Evolutionary conservation across 1,140 invertebrate genomes (phyloP).

Genomic region (Metopolophium dirhodum): DNA sequence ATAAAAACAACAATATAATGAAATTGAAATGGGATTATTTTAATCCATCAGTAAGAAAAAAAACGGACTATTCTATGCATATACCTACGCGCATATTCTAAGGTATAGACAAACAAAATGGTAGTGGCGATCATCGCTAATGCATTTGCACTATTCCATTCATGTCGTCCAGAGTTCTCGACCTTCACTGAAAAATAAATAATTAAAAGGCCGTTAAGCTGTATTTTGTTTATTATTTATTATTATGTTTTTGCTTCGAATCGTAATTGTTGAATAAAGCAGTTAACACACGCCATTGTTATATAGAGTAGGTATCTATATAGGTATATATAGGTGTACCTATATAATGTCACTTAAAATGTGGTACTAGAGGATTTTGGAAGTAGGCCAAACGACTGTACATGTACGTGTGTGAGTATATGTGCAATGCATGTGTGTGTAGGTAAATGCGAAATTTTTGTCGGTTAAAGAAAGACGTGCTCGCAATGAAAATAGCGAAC

Average conservation of each 20-base stretch:
- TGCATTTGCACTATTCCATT: conserved; percentile 6
- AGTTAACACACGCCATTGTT: not conserved
- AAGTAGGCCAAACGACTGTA: conserved; percentile 42
- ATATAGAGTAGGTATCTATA: not conserved
- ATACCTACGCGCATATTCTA: not conserved
- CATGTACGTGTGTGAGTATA: not conserved
- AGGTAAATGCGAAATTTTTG: conserved; percentile 43
- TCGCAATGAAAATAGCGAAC: conserved; percentile 48
- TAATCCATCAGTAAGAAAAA: not conserved
- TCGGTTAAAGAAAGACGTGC: conserved; percentile 22
- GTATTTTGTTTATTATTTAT: not conserved
- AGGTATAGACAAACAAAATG: not conserved
- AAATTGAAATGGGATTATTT: conserved; percentile 24
- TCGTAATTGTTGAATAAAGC: not conserved
- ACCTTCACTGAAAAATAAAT: conserved; percentile 10
- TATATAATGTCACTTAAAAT: conserved; percentile 25
- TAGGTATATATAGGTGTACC: too few relatives aligned
- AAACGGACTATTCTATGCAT: not conserved
- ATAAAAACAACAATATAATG: conserved; percentile 40
- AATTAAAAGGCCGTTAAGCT: not conserved
- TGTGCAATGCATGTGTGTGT: not conserved
- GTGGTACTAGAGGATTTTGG: not conserved
- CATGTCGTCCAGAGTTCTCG: not conserved
- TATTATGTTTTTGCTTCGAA: not conserved
- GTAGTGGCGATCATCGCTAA: not conserved